Base-by-base conservation (phyloP, 2,888 invertebrate genomes). In the Drosophila mimica region DNA sequence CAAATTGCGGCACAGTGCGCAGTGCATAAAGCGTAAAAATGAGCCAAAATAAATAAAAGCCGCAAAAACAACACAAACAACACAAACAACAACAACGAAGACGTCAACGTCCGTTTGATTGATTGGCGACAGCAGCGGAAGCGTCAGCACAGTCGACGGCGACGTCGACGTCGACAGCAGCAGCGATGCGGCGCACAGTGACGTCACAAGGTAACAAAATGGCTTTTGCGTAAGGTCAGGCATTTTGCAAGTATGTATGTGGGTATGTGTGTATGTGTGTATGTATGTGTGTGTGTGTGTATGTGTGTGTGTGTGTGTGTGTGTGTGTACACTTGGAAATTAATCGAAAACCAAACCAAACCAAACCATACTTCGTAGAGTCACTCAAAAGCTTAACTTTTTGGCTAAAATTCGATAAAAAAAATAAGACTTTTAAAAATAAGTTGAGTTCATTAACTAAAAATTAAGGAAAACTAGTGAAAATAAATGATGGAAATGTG, bases 11-110 rank as follows among this genome's bases (percentile, higher is more conserved):
- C 66, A 62, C 73, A 76, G 72, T 69, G 76, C 70, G 82, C 77
- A 72, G 88, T 82, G 88, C 88, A 89, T 83, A 80, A 85, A 86
- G 86, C 86, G 86, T 86, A 84, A 86, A 86, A 86, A 87, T 82
- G 85, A 82, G 79, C 78, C 87, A 82, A 87, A 87, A 87, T 86
- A 87, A 88, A 87, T 86, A 86, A 84, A 86, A 76, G 86, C 77
- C 74, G 68, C 82, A 74, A n/a, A n/a, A n/a, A 67, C 70, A 74
- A 64, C 67, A 61, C 31, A 53, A 63, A 57, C 53, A 57, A 34
- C 58, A 66, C 46, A 49, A 64, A 28, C 48, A 31, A 69, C 78
- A 65, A 70, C 71, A 57, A 58, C 54, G n/a, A 13, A 48, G 51
- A 7, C 70, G 33, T n/a, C 70, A 15, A 5, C 59, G 28, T n/a